phyloP scores from a whole-genome alignment of 2,888 invertebrate species.

The Leistus spinibarbis region DNA sequence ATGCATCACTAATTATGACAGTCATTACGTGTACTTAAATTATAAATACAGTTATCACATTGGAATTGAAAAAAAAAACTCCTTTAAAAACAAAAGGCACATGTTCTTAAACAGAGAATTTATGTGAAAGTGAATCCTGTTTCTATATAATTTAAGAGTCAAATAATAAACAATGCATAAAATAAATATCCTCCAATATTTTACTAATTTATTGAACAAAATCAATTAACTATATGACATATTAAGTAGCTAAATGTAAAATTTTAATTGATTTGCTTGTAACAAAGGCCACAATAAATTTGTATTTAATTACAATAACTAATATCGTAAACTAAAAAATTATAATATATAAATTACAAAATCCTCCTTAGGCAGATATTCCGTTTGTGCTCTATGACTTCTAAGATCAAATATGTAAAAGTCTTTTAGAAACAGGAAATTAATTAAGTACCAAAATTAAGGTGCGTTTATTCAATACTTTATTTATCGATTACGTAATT shows the following conservation, averaged over 20 bases:
- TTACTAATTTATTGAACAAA: neutral
- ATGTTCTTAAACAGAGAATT: no score
- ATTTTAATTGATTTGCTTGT: neutral
- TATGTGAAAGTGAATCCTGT: no score
- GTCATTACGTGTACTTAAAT: conserved; percentile 6
- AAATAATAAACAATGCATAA: neutral
- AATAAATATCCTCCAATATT: no score
- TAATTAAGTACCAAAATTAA: neutral
- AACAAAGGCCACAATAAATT: neutral
- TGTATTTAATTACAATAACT: neutral
- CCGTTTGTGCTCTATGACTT: neutral
- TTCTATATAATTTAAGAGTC: no score
- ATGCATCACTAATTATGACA: conserved; percentile 22
- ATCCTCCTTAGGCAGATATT: neutral
- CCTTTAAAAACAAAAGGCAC: no score
- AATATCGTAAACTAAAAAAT: neutral
- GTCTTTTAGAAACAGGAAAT: no score
- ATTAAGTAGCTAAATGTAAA: neutral
- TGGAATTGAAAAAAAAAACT: no score
- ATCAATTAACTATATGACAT: neutral
- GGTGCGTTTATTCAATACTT: neutral
- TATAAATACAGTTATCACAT: no score
- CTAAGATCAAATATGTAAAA: no score
- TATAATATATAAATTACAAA: no score
- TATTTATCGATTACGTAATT: neutral